Conservation (phyloP, 2,113 vertebrate species). For the Urocynchramus pylzowi region DNA sequence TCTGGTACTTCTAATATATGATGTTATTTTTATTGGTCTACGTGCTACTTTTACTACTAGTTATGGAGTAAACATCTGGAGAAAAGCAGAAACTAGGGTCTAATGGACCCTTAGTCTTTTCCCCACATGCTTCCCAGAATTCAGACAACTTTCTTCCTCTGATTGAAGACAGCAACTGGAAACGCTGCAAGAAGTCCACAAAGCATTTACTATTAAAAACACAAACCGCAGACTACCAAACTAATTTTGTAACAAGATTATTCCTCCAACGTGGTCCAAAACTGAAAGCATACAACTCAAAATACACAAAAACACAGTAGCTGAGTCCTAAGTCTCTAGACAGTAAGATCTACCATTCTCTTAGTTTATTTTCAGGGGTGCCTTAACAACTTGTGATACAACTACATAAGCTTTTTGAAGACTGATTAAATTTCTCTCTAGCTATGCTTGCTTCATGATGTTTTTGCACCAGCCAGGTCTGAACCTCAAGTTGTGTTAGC, state of each 20-base stretch:
- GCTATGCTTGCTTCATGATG: background rate
- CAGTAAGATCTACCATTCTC: background rate
- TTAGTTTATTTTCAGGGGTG: background rate
- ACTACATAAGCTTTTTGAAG: background rate
- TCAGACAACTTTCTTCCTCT: background rate
- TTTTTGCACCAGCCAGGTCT: background rate
- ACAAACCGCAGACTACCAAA: background rate
- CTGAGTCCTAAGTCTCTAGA: background rate
- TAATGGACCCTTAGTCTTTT: background rate
- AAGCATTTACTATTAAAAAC: background rate
- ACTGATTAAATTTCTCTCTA: background rate
- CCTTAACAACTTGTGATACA: background rate
- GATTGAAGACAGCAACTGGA: background rate
- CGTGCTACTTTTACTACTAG: background rate
- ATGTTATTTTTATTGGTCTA: background rate
- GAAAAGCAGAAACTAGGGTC: background rate
- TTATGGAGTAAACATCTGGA: background rate
- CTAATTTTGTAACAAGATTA: background rate
- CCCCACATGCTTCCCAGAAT: background rate
- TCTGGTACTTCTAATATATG: background rate
- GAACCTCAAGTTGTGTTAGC: background rate
- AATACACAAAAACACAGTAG: background rate
- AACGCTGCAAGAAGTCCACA: background rate
- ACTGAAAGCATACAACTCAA: background rate
- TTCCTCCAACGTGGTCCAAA: background rate